These are phyloP conservation scores for Gryllus longicercus DNA, from an alignment of 2,888 invertebrate genomes.

Conservation along the genomic window DNA sequence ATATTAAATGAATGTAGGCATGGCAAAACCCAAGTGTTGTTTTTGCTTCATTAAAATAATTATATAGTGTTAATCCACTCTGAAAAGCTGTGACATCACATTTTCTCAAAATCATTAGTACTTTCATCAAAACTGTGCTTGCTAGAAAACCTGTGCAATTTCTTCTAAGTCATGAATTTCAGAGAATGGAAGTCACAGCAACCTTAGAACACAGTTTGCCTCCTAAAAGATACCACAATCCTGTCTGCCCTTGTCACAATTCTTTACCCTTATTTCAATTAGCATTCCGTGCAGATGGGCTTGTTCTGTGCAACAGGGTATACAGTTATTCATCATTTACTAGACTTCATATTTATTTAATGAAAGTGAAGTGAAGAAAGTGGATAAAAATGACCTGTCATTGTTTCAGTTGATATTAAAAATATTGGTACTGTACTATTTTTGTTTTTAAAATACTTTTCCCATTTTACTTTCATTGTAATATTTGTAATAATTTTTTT, in stretches of 20 bases:
- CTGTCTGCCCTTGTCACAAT: not conserved
- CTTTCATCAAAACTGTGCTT: no score
- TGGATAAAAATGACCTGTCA: not conserved
- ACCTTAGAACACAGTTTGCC: not conserved
- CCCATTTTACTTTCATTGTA: not conserved
- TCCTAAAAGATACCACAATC: not conserved
- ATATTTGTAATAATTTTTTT: no score
- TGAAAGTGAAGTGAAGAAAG: not conserved
- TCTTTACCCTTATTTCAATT: constrained; percentile 2
- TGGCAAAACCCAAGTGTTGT: not conserved
- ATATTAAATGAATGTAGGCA: constrained; percentile 11
- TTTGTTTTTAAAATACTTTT: not conserved
- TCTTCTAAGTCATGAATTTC: not conserved
- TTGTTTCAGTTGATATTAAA: constrained; percentile 11
- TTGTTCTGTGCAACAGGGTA: constrained; percentile 24
- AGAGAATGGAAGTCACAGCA: constrained; percentile 17
- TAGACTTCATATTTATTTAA: constrained; percentile 4
- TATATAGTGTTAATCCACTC: no score
- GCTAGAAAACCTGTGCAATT: not conserved
- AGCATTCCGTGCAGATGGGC: constrained; percentile 24
- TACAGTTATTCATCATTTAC: constrained; percentile 17
- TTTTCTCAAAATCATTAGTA: no score
- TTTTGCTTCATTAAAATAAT: not conserved
- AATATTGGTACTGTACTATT: constrained; percentile 3
- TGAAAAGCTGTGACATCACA: no score